Evolutionary conservation across 2,113 vertebrate genomes (phyloP).

Genomic region (Emydura subglobosa): DNA sequence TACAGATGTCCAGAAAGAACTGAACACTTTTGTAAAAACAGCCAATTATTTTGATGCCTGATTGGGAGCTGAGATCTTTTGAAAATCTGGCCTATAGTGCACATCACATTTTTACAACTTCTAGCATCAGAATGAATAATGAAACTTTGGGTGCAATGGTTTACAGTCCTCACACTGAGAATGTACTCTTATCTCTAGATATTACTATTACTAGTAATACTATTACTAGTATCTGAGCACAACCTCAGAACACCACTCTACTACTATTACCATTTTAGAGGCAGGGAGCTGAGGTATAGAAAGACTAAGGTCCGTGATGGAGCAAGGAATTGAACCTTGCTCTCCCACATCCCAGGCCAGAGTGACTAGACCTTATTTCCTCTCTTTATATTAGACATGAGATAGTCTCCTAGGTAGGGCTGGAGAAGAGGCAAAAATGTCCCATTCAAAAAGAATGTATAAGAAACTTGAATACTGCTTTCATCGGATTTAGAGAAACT

Average conservation of each 20-base stretch:
- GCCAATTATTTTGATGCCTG: not conserved
- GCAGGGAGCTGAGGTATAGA: not conserved
- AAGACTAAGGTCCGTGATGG: not conserved
- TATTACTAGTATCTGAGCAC: not conserved
- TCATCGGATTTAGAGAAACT: not conserved
- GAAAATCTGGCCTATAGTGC: not conserved
- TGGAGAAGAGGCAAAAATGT: not conserved
- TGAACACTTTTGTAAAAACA: not conserved
- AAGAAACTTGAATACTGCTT: not conserved
- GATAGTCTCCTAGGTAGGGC: not conserved
- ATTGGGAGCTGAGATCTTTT: not conserved
- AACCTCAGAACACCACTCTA: not conserved
- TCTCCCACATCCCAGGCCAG: not conserved
- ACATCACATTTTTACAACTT: not conserved
- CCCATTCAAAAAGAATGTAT: not conserved
- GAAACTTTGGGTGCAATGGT: not conserved
- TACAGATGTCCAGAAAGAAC: not conserved
- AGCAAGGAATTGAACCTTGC: not conserved
- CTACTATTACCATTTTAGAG: not conserved
- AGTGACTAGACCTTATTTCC: not conserved
- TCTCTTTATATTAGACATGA: not conserved
- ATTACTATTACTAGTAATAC: too few species aligned
- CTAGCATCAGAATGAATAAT: not conserved
- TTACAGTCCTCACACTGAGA: not conserved
- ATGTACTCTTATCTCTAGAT: not conserved